Evolutionary conservation across 2,797 vertebrate species (phyloP).

Genomic region (Stomatorhinus walkeri): DNA sequence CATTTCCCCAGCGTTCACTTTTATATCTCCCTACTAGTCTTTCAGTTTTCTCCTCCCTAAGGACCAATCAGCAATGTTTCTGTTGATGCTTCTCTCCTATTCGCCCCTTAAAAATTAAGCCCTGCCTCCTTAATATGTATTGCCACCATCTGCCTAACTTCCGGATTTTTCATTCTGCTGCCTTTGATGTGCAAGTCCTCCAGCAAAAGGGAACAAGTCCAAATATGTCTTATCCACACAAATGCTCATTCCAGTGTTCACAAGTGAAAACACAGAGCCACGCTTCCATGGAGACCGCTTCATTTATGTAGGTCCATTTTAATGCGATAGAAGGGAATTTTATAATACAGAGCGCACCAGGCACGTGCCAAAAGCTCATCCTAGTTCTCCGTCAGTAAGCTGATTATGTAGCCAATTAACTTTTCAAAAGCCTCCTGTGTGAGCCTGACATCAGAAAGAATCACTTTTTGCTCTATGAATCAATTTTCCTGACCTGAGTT

Average conservation of each 20-base stretch:
- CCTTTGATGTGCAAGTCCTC: neutral
- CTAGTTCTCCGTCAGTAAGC: conserved; percentile 29
- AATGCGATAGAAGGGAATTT: neutral
- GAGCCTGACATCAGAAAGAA: conserved; percentile 34
- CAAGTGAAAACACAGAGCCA: neutral
- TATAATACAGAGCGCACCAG: neutral
- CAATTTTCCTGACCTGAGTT: conserved; percentile 20
- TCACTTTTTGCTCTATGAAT: conserved; percentile 18
- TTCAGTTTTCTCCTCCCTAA: neutral
- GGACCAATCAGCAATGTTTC: neutral
- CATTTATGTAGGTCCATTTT: conserved; percentile 15
- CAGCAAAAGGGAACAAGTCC: neutral
- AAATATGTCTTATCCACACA: neutral
- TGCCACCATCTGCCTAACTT: neutral
- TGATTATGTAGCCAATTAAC: conserved; percentile 45
- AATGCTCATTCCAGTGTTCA: neutral
- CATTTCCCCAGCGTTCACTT: neutral
- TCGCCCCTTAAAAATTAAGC: neutral
- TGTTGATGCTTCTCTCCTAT: neutral
- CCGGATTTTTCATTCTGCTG: neutral
- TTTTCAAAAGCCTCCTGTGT: conserved; percentile 33
- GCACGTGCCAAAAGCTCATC: conserved; percentile 15
- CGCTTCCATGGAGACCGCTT: neutral
- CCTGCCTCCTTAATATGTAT: neutral
- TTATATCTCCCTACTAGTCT: neutral